These are phyloP conservation scores for Cheilosia vulpina DNA, from an alignment of 2,888 invertebrate genomes.

Conservation along the genomic window DNA sequence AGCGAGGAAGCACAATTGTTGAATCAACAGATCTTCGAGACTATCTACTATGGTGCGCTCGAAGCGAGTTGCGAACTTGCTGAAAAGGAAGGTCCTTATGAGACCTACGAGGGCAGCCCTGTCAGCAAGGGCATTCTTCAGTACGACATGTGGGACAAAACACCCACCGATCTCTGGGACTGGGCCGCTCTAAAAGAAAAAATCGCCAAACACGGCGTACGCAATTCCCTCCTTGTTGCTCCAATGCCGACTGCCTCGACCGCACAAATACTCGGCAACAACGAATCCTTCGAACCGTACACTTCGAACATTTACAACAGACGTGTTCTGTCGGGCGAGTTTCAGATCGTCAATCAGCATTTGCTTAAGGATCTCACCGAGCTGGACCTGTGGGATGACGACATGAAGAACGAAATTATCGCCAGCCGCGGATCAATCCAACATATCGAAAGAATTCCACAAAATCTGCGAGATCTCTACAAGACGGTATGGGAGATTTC, in stretches of 20 bases:
- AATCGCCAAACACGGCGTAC: constrained; percentile 94
- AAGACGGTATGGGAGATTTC: constrained; percentile 99
- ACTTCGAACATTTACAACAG: constrained; percentile 98
- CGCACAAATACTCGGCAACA: constrained; percentile 99
- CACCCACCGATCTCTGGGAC: constrained; percentile 93
- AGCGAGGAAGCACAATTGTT: constrained; percentile 92
- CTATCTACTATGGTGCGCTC: constrained; percentile 97
- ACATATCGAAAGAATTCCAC: constrained; percentile 92
- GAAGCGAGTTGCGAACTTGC: constrained; percentile 98
- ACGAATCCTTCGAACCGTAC: constrained; percentile 99
- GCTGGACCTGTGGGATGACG: constrained; percentile 95
- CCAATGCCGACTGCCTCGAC: constrained; percentile 99
- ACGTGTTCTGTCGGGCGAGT: constrained; percentile 97
- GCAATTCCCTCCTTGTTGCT: constrained; percentile 96
- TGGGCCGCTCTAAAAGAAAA: constrained; percentile 93
- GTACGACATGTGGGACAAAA: constrained; percentile 98
- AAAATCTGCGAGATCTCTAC: constrained; percentile 93
- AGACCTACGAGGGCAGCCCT: constrained; percentile 95
- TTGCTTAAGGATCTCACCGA: constrained; percentile 96
- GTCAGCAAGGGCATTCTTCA: constrained; percentile 98
- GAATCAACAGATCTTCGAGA: constrained; percentile 98
- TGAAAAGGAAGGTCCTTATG: constrained; percentile 92
- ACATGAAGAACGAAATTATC: constrained; percentile 97
- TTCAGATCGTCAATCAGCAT: constrained; percentile 98
- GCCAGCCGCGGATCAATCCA: constrained; percentile 96